These are phyloP conservation scores for Chloromyia formosa DNA, from an alignment of 2,888 invertebrate genomes.

Conservation along the genomic window DNA sequence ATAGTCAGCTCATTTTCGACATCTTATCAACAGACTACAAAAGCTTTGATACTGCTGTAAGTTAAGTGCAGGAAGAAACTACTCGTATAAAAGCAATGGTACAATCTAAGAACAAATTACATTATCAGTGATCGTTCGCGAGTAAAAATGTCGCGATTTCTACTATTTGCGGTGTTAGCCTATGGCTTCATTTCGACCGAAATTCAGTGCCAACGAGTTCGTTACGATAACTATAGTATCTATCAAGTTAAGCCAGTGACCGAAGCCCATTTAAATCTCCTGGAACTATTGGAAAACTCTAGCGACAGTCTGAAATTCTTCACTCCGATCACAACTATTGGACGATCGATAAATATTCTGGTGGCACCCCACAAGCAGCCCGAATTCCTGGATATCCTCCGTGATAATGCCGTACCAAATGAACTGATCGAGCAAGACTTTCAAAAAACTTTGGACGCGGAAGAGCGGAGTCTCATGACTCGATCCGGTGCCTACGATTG, in stretches of 20 bases:
- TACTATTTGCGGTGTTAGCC: slow-evolving; percentile 48
- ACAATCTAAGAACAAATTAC: background rate
- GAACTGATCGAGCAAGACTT: slow-evolving; percentile 36
- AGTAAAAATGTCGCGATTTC: background rate
- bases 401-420: slow-evolving; percentile 30
- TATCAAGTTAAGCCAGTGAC: slow-evolving; percentile 59
- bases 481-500: slow-evolving; percentile 56
- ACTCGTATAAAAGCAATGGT: too few relatives aligned
- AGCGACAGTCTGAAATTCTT: slow-evolving; percentile 48
- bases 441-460: slow-evolving; percentile 39
- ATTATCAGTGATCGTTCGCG: background rate
- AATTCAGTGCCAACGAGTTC: slow-evolving; percentile 44
- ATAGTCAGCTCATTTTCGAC: too few relatives aligned
- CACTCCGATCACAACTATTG: slow-evolving; percentile 1
- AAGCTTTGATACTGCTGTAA: too few relatives aligned
- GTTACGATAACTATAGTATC: slow-evolving; percentile 61
- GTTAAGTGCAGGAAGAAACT: too few relatives aligned
- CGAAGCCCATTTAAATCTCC: slow-evolving; percentile 57
- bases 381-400: slow-evolving; percentile 41
- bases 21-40: too few relatives aligned
- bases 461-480: slow-evolving; percentile 46
- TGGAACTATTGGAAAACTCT: slow-evolving; percentile 53
- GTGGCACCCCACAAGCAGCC: slow-evolving; percentile 46
- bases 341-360: slow-evolving; percentile 30
- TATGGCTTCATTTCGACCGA: slow-evolving; percentile 63